These are phyloP conservation scores for Aleiodes sp. DNA, from an alignment of 1,140 invertebrate genomes.

Conservation along the genomic window DNA sequence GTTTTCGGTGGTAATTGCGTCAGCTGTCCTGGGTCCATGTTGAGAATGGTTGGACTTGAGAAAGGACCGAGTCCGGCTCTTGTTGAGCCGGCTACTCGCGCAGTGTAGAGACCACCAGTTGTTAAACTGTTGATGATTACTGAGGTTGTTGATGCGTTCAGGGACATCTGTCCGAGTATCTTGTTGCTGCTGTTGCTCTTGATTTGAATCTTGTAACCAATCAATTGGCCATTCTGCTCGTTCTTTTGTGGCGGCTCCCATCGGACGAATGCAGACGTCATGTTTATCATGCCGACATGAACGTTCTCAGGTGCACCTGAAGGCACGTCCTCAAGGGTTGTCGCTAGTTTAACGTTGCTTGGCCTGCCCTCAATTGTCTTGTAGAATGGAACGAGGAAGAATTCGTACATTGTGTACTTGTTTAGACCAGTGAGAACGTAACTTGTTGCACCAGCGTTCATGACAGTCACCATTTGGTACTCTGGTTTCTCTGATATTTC, in stretches of 20 bases:
- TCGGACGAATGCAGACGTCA: constrained; percentile 78
- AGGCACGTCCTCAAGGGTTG: constrained; percentile 78
- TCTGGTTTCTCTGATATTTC: constrained; percentile 75
- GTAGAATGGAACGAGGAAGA: constrained; percentile 89
- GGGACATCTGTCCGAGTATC: constrained; percentile 74
- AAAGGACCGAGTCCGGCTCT: constrained; percentile 75
- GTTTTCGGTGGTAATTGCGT: constrained; percentile 66
- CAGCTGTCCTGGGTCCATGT: constrained; percentile 71
- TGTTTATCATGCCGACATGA: constrained; percentile 83
- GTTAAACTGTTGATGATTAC: constrained; percentile 78
- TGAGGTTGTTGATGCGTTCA: constrained; percentile 78
- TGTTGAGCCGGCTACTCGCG: constrained; percentile 79
- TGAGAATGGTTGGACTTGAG: constrained; percentile 69
- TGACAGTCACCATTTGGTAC: constrained; percentile 76
- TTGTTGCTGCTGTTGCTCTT: constrained; percentile 71
- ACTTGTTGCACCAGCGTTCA: constrained; percentile 72
- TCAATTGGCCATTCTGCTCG: constrained; percentile 83
- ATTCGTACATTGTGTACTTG: constrained; percentile 88
- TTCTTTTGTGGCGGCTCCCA: constrained; percentile 83
- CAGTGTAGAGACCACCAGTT: constrained; percentile 76
- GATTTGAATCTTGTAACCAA: constrained; percentile 83
- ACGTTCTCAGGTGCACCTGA: constrained; percentile 83
- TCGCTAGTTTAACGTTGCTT: constrained; percentile 76
- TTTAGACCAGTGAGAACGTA: constrained; percentile 78
- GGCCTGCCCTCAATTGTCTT: constrained; percentile 85